Evolutionary conservation across 2,888 invertebrate genomes (phyloP).

Genomic region (Trichogramma dendrolimi): DNA sequence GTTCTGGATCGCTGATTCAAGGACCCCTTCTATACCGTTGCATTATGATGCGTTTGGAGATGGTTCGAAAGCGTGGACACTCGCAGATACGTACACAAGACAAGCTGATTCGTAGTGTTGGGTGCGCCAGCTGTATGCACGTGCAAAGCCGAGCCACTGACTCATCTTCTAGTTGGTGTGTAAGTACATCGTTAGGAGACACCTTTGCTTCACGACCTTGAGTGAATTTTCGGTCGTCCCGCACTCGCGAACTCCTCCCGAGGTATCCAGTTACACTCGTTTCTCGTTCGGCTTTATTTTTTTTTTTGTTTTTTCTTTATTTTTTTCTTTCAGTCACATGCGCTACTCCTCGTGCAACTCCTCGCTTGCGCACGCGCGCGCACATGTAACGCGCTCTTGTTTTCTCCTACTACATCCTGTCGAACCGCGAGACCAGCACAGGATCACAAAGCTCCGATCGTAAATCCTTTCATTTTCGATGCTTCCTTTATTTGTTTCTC

Average conservation of each 20-base stretch:
- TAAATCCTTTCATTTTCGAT: conserved; percentile 1
- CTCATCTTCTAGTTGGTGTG: too few species aligned
- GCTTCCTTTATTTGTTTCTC: conserved; percentile 17
- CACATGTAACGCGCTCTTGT: too few species aligned
- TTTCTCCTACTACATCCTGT: conserved; percentile 4
- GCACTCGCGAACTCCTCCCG: not conserved
- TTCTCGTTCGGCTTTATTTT: not conserved
- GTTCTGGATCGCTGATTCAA: too few species aligned
- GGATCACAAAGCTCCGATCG: conserved; percentile 23
- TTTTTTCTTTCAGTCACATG: not conserved
- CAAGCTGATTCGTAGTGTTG: too few species aligned
- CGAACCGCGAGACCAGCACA: not conserved
- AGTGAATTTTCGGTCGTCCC: conserved; percentile 14
- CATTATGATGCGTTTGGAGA: too few species aligned
- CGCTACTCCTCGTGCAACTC: not conserved
- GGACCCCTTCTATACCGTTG: too few species aligned
- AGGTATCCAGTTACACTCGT: conserved; percentile 17
- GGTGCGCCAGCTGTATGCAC: too few species aligned
- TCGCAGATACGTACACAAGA: too few species aligned
- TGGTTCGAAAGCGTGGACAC: too few species aligned
- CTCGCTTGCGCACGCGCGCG: too few species aligned
- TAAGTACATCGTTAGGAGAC: too few species aligned
- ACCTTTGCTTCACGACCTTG: conserved; percentile 12
- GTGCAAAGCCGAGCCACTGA: too few species aligned
- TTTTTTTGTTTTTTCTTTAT: not conserved